Percentiles rank a stretch among this genome's conserved stretches.
Evolutionary conservation across 2,797 vertebrate genomes (phyloP).

Genomic region (Salmo trutta): DNA sequence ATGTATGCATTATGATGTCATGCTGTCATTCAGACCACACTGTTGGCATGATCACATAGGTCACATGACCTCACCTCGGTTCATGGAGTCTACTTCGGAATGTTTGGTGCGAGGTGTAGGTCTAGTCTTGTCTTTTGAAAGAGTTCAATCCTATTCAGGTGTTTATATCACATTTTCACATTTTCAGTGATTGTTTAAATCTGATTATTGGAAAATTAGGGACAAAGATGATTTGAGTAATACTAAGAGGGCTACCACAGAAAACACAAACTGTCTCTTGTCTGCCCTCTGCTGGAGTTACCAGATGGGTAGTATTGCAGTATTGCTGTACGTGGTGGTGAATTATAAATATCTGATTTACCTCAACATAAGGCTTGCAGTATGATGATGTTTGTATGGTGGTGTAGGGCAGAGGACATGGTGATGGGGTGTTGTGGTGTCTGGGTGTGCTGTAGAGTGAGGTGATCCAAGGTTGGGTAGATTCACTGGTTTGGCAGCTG

Average conservation of each 20-base stretch:
- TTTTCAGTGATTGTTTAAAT: background rate
- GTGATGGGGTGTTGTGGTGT: background rate
- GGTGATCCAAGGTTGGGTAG: background rate
- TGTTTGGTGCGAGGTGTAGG: conserved; percentile 4
- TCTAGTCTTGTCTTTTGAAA: background rate
- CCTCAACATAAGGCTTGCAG: background rate
- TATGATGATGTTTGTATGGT: background rate
- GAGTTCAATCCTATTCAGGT: background rate
- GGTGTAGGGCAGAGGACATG: background rate
- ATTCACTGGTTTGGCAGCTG: too few species aligned
- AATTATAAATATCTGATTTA: background rate
- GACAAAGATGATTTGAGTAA: conserved; percentile 28
- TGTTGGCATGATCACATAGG: conserved; percentile 40
- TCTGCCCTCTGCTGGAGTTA: conserved; percentile 69
- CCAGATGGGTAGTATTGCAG: conserved; percentile 12
- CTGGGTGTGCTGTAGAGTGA: background rate
- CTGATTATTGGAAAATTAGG: background rate
- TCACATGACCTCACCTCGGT: conserved; percentile 9
- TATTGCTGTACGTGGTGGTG: background rate
- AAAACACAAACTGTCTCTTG: conserved; percentile 17
- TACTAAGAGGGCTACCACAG: background rate
- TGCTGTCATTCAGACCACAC: conserved; percentile 16
- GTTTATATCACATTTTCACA: background rate
- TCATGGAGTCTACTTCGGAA: conserved; percentile 2
- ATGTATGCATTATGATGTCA: background rate